Percentiles rank a stretch among this genome's conserved stretches.
Evolutionary conservation across 2,888 invertebrate genomes (phyloP).

Genomic region (Coleophora deauratella): DNA sequence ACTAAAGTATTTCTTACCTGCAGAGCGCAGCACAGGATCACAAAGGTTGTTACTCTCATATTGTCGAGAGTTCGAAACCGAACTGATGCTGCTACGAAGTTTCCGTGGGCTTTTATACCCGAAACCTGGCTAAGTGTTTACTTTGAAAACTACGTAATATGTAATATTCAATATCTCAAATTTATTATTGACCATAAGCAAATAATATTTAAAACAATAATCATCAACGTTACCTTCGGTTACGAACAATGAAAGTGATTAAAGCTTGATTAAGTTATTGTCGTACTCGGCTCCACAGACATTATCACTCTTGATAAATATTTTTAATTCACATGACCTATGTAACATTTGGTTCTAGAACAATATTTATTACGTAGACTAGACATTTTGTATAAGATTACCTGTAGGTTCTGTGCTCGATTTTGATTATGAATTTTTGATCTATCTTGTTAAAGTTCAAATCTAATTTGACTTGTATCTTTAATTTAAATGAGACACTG

Average conservation of each 20-base stretch:
- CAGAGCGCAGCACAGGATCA: slow-evolving; percentile 64
- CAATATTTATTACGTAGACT: neutral
- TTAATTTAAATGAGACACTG: too few species aligned
- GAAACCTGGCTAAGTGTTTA: slow-evolving; percentile 21
- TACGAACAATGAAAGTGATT: slow-evolving; percentile 46
- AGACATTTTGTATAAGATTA: too few species aligned
- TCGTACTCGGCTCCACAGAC: slow-evolving; percentile 4
- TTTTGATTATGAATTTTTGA: too few species aligned
- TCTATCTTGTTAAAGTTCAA: too few species aligned
- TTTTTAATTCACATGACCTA: neutral
- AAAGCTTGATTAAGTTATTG: slow-evolving; percentile 35
- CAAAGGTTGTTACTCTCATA: slow-evolving; percentile 61
- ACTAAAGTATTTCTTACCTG: slow-evolving; percentile 44
- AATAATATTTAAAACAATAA: slow-evolving; percentile 33
- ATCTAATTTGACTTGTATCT: too few species aligned
- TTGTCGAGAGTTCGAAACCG: slow-evolving; percentile 56
- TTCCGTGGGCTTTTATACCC: slow-evolving; percentile 44
- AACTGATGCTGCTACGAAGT: slow-evolving; percentile 42
- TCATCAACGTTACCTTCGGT: slow-evolving; percentile 23
- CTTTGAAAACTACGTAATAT: slow-evolving; percentile 21
- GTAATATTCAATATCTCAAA: slow-evolving; percentile 9
- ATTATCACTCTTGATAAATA: slow-evolving; percentile 11
- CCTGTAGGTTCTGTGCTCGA: too few species aligned
- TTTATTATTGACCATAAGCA: neutral
- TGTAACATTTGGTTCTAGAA: neutral